Evolutionary conservation across 2,888 invertebrate genomes (phyloP).

Genomic region (Meliscaeva auricollis): DNA sequence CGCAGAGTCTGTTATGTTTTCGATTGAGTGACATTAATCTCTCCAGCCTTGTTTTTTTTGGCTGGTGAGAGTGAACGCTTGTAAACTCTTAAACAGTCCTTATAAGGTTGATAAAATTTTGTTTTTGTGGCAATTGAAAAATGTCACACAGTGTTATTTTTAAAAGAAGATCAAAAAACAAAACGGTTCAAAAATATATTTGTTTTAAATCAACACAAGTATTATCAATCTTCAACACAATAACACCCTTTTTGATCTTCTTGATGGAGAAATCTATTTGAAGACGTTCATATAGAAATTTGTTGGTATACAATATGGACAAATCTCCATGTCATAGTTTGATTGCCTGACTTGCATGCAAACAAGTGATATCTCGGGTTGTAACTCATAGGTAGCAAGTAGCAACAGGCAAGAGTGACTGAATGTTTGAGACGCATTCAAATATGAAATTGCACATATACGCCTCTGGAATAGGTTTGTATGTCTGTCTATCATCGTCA

Average conservation of each 20-base stretch:
- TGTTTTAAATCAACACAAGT: too few species aligned
- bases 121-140: too few species aligned
- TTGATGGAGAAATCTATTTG: conserved; percentile 21
- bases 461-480: not conserved
- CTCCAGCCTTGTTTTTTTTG: too few species aligned
- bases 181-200: too few species aligned
- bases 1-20: too few species aligned
- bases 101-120: too few species aligned
- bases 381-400: conserved; percentile 15
- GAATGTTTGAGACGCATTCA: conserved; percentile 65
- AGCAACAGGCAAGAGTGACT: conserved; percentile 41
- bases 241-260: conserved; percentile 18
- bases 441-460: conserved; percentile 65
- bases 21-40: too few species aligned
- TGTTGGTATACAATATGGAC: not conserved
- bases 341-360: conserved; percentile 59
- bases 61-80: too few species aligned
- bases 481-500: not conserved
- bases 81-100: too few species aligned
- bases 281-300: not conserved
- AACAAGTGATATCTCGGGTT: conserved; percentile 53
- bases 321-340: conserved; percentile 11
- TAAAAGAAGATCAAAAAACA: too few species aligned
- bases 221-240: not conserved
- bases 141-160: too few species aligned